Evolutionary conservation across 2,113 vertebrate species (phyloP).

Genomic region (Syngnathus floridae): DNA sequence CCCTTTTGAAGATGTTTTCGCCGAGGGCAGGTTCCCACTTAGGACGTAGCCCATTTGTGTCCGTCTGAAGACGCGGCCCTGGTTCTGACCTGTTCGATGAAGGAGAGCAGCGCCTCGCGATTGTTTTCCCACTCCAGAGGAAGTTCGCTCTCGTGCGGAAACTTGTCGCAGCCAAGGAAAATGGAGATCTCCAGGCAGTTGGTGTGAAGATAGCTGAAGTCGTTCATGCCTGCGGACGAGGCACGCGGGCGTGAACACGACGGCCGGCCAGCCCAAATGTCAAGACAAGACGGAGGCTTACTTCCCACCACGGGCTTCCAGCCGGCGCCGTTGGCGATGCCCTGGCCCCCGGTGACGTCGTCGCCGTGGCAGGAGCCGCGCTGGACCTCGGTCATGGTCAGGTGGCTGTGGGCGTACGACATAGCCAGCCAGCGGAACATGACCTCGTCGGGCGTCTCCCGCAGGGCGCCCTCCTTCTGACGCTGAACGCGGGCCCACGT

Average conservation of each 20-base stretch:
- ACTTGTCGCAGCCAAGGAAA: slow-evolving; percentile 94
- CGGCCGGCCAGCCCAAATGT: not conserved
- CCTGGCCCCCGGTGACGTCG: slow-evolving; percentile 79
- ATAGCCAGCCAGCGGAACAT: slow-evolving; percentile 96
- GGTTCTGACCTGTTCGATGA: slow-evolving; percentile 85
- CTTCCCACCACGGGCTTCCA: slow-evolving; percentile 86
- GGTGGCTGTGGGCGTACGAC: slow-evolving; percentile 89
- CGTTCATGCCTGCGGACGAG: slow-evolving; percentile 81
- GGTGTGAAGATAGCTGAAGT: slow-evolving; percentile 96
- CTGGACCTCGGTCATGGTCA: slow-evolving; percentile 83
- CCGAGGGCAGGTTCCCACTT: too few relatives aligned
- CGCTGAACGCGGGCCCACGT: slow-evolving; percentile 71
- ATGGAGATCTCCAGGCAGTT: slow-evolving; percentile 93
- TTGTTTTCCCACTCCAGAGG: slow-evolving; percentile 91
- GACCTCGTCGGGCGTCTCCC: slow-evolving; percentile 80
- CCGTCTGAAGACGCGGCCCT: not conserved
- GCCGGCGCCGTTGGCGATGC: slow-evolving; percentile 84
- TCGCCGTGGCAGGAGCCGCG: slow-evolving; percentile 81
- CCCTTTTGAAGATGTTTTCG: too few relatives aligned
- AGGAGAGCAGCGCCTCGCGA: slow-evolving; percentile 85
- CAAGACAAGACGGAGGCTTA: slow-evolving; percentile 63
- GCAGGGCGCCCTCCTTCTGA: slow-evolving; percentile 66
- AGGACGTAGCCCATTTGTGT: too few relatives aligned
- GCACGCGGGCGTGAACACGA: too few relatives aligned
- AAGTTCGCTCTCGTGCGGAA: slow-evolving; percentile 87